phyloP scores from a whole-genome alignment of 2,888 invertebrate genomes.

The Nephrotoma appendiculata region DNA sequence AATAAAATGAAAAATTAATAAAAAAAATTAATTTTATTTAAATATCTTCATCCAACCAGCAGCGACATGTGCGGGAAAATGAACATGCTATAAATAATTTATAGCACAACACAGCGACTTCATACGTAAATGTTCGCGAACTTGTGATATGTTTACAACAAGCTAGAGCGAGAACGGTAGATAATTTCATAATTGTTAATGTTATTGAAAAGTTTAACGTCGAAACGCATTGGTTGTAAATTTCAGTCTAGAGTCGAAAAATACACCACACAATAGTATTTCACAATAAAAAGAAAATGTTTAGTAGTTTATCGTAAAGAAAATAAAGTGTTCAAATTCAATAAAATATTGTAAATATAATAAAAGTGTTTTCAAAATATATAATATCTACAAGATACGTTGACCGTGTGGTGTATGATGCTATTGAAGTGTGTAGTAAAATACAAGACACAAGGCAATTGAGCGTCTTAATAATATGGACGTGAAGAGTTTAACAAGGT shows the following conservation, averaged over 20 bases:
- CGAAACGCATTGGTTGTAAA: neutral
- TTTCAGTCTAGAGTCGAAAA: neutral
- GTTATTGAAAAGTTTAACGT: neutral
- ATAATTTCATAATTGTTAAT: neutral
- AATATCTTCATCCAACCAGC: neutral
- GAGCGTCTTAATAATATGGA: neutral
- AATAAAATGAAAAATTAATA: neutral
- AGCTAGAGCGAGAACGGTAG: neutral
- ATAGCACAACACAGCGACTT: neutral
- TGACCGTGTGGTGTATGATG: neutral
- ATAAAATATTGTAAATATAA: neutral
- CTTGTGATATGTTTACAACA: neutral
- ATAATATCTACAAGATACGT: neutral
- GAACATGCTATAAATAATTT: neutral
- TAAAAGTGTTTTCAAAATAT: neutral
- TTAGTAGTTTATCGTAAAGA: neutral
- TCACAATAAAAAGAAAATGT: neutral
- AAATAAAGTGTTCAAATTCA: neutral
- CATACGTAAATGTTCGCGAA: neutral
- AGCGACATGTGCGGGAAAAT: neutral
- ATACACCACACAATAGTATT: neutral
- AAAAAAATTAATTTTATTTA: neutral
- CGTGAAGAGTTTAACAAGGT: neutral
- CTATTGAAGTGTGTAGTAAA: neutral
- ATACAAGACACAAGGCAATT: neutral